Base-by-base conservation (phyloP, 2,113 vertebrate genomes). In the Pteronura brasiliensis region DNA sequence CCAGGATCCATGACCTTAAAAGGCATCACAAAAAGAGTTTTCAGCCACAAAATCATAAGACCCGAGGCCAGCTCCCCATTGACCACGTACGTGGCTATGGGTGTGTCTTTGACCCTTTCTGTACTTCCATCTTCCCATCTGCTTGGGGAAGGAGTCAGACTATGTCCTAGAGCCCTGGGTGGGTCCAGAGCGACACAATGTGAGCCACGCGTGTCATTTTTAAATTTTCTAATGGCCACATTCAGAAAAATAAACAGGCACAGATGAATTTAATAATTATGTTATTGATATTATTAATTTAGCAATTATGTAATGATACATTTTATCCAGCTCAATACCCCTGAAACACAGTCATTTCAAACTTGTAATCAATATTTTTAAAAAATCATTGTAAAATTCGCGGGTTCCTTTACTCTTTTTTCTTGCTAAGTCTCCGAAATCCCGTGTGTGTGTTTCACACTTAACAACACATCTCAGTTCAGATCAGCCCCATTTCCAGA, bases 1-100 rank as follows among this genome's bases (percentile, higher is more conserved):
- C 85, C 95, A 93, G 92, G 15, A 91, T 29, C 65, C 47, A 74
- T 63, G 52, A 83, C 96, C 93, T 89, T 98, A 97, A 97, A 96
- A 96, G 97, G 95, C 39, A 12, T 85, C 71, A 69, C 25, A 4
- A 4, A 81, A 93, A 90, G 84, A 59, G 8, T 34, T 59, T 79
- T 44, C 36, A 52, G 44, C 29, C 47, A 72, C 71, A 27, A 77
- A 95, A 93, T 57, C 49, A 31, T 72, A 95, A 93, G 31, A 31
- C n/a, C 5, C 18, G 44, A 49, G 18, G 44, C 67, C 13, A n/a
- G 17, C 5, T 52, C 15, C 71, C n/a, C 12, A 47, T 61, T 0
- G 0, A 47, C 2, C 88, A 7, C n/a, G 31, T 2, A 29, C 25
- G 55, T 55, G 49, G 29, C 42, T 14, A 8, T 44, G 25, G 31